phyloP scores from a whole-genome alignment of 2,888 invertebrate species.

The Tachina grossa region DNA sequence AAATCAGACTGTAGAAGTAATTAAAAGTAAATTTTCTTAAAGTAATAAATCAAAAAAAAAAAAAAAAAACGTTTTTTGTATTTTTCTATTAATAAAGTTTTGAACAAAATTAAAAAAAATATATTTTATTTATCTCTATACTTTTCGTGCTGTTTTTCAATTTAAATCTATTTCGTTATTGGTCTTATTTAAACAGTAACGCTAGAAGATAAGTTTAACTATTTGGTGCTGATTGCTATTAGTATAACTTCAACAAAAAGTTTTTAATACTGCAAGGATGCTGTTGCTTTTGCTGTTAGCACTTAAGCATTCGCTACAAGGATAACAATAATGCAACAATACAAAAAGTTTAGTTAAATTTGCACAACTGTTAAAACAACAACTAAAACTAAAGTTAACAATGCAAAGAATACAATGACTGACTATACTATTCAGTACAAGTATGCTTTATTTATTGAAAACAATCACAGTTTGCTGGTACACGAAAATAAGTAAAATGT shows the following conservation, averaged over 20 bases:
- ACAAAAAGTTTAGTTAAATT: conserved; percentile 24
- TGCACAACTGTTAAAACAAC: conserved; percentile 28
- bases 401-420: conserved; percentile 17
- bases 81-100: not conserved
- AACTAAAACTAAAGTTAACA: conserved; percentile 17
- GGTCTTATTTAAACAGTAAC: conserved; percentile 63
- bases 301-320: not conserved
- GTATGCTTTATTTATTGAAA: conserved; percentile 22
- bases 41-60: conserved; percentile 43
- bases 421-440: conserved; percentile 7
- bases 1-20: conserved; percentile 50
- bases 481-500: not conserved
- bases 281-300: conserved; percentile 8
- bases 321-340: conserved; percentile 25
- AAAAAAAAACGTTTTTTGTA: not conserved
- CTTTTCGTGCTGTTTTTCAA: conserved; percentile 51
- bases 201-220: conserved; percentile 51
- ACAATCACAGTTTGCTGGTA: conserved; percentile 35
- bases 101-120: not conserved
- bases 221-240: conserved; percentile 23
- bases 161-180: conserved; percentile 59
- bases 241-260: conserved; percentile 5
- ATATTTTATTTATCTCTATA: conserved; percentile 4
- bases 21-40: conserved; percentile 56
- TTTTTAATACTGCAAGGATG: not conserved